Evolutionary conservation across 1,140 invertebrate species (phyloP), one percentile per base, ranked within the genome.

Genomic region (Drosophila tani): DNA sequence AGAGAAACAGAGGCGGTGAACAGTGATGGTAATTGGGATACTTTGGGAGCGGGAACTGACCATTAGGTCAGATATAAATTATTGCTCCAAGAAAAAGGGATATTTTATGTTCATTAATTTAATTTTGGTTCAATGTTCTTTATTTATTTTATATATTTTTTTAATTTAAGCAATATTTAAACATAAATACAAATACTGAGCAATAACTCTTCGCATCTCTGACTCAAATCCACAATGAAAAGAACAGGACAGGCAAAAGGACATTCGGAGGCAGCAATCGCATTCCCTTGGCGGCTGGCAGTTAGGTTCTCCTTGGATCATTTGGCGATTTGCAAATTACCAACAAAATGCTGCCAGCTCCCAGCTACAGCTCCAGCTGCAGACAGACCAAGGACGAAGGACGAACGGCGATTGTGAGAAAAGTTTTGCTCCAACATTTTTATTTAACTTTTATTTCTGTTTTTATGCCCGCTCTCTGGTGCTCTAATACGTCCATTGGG

Each of bases 401-500:
- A 21, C 29, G n/a, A 35, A 11, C 32, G 59, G 46, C 67, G 74
- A 80, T 82, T 87, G 59, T 77, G 62, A 59, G 76, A 46, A 78
- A 78, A 87, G 69, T 70, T 88, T 80, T 51, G 67, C 64, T 71
- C 67, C 47, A 79, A 63, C 81, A 80, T 83, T 79, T 86, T 80
- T 88, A 88, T 87, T 87, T 70, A 83, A 88, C 81, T 87, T 83
- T 83, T 87, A 84, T 84, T 84, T 81, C 77, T 76, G 59, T 70
- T 74, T 84, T 81, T 88, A 78, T 81, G 69, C 62, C 62, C 41
- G 73, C 38, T 59, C 51, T 62, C 57, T 46, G 58, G 19, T 38
- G 50, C 24, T 65, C 83, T 88, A 87, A 87, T 87, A 75, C 65
- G 77, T 87, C 84, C 84, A 56, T 53, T 57, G 85, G 83, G 83